phyloP scores from a whole-genome alignment of 2,888 invertebrate species.

The Lasiommata megera region DNA sequence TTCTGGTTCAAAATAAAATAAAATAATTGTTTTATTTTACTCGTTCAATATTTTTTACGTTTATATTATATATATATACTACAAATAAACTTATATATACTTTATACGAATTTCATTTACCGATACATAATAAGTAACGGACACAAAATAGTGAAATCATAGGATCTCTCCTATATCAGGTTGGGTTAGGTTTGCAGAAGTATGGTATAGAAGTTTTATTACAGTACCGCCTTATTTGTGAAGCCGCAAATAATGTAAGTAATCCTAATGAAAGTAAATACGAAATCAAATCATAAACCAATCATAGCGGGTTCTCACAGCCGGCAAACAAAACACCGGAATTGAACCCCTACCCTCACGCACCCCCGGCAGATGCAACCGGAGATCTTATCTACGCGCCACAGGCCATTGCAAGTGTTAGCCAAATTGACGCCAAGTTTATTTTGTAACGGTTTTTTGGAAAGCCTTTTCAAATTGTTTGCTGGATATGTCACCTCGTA shows the following conservation, averaged over 20 bases:
- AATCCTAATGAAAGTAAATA: slow-evolving; percentile 32
- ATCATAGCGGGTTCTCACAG: slow-evolving; percentile 69
- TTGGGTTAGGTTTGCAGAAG: too few relatives aligned
- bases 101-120: too few relatives aligned
- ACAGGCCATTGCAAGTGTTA: slow-evolving; percentile 68
- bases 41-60: too few relatives aligned
- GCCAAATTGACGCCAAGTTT: slow-evolving; percentile 64
- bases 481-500: too few relatives aligned
- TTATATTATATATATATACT: too few relatives aligned
- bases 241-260: slow-evolving; percentile 47
- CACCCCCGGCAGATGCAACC: slow-evolving; percentile 69
- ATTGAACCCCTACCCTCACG: slow-evolving; percentile 56
- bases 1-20: too few relatives aligned
- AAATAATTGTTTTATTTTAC: too few relatives aligned
- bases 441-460: slow-evolving; percentile 70
- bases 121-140: too few relatives aligned
- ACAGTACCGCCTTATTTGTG: background rate
- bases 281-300: slow-evolving; percentile 68
- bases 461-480: slow-evolving; percentile 45
- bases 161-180: too few relatives aligned
- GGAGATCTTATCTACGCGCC: slow-evolving; percentile 76
- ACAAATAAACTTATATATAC: too few relatives aligned
- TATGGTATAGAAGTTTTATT: background rate
- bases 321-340: slow-evolving; percentile 66
- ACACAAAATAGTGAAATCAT: too few relatives aligned